Base-by-base conservation (phyloP, 2,797 vertebrate genomes). In the Mastacembelus armatus region DNA sequence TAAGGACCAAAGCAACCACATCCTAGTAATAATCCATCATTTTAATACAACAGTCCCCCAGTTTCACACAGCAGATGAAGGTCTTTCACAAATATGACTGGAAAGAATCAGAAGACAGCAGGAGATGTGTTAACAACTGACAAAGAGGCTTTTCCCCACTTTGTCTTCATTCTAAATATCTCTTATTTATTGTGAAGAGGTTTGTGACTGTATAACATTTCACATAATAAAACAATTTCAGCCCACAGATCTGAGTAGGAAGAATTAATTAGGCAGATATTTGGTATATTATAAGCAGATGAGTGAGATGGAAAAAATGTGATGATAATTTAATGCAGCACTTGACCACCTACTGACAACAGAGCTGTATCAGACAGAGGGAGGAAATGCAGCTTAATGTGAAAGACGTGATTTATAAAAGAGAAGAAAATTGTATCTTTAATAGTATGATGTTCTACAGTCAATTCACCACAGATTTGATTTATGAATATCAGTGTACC, bases 61-160 rank as follows among this genome's bases (percentile, higher is more conserved):
- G 40, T 32, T 68, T 85, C 69, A 83, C 75, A 85, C 69, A 77
- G 52, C 66, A 79, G 75, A 81, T 85, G 62, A 42, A 62, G 18
- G 14, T 56, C 39, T 72, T 68, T 75, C 61, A 84, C 66, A 66
- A 74, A 80, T 77, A 50, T 16, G 68, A 71, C 44, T 57, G 39
- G 40, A 32, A 68, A 36, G 38, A 63, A 64, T 50, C 11, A 32
- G 22, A 60, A 54, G 39, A 63, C 62, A 66, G 66, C 29, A 67
- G 38, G 67, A 60, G 32, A 56, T 62, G 51, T 55, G 47, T 66
- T 63, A 77, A 66, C 22, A 70, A 47, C 7, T 57, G 40, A 48
- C 64, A 7, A n/a, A 45, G 45, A 5, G 5, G n/a, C 38, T 45
- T 44, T 4, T 15, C 11, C 38, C 9, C 44, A 44, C 26, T 19